Evolutionary conservation across 2,113 vertebrate genomes (phyloP).

Genomic region (Syngnathus scovelli): DNA sequence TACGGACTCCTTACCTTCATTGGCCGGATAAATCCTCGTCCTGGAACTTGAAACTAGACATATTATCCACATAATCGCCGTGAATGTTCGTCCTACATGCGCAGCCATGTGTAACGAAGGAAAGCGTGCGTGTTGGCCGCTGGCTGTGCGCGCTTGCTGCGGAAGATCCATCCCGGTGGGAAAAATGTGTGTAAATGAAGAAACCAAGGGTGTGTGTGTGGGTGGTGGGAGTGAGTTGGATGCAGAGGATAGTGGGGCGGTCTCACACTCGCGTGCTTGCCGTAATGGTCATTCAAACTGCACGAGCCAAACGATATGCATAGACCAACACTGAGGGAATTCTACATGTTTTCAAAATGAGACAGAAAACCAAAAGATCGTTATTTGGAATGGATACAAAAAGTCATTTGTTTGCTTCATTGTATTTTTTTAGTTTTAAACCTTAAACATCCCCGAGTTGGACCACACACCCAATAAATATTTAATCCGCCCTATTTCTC

Average conservation of each 20-base stretch:
- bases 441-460: neutral
- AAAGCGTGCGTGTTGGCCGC: slow-evolving; percentile 46
- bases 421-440: neutral
- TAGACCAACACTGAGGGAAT: neutral
- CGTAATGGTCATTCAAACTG: slow-evolving; percentile 42
- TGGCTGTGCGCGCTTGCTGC: slow-evolving; percentile 67
- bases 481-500: neutral
- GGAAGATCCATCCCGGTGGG: slow-evolving; percentile 84
- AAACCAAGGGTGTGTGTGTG: neutral
- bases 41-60: slow-evolving; percentile 75
- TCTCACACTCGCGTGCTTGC: slow-evolving; percentile 55
- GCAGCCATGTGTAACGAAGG: slow-evolving; percentile 75
- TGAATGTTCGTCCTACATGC: slow-evolving; percentile 57
- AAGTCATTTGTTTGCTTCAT: neutral
- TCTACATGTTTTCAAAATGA: neutral
- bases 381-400: neutral
- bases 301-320: slow-evolving; percentile 33
- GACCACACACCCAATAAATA: neutral
- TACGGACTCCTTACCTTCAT: slow-evolving; percentile 76
- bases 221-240: slow-evolving; percentile 44
- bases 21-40: slow-evolving; percentile 82
- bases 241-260: slow-evolving; percentile 57
- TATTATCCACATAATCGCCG: slow-evolving; percentile 71
- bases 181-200: slow-evolving; percentile 72
- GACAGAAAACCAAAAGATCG: neutral